phyloP scores from a whole-genome alignment of 1,140 invertebrate species.

The Sycophaga agraensis region DNA sequence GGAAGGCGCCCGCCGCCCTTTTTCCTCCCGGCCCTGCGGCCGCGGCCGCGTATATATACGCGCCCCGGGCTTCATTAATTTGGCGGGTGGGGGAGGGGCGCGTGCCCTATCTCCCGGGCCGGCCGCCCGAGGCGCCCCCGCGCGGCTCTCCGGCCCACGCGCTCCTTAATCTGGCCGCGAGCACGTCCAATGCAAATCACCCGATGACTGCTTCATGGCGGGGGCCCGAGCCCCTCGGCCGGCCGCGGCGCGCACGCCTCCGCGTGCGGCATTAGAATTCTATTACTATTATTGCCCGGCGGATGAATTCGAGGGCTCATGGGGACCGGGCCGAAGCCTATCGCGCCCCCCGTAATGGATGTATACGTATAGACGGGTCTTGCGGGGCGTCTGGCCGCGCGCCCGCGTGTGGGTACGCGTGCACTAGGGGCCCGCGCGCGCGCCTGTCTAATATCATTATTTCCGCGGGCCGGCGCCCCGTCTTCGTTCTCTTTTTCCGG shows the following conservation, averaged over 20 bases:
- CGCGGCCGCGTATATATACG: neutral
- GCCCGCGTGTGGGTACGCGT: neutral
- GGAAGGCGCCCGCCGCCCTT: neutral
- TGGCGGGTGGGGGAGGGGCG: neutral
- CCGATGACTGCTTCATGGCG: constrained; percentile 32
- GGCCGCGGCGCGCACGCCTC: neutral
- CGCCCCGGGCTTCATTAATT: constrained; percentile 18
- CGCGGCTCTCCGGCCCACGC: constrained; percentile 27
- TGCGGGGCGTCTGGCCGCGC: too few species aligned
- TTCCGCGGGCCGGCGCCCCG: too few species aligned
- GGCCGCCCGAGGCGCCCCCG: neutral
- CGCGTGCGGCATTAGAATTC: constrained; percentile 15
- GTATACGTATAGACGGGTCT: too few species aligned
- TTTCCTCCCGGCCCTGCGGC: too few species aligned
- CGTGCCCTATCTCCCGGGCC: constrained; percentile 12
- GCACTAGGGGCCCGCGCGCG: neutral
- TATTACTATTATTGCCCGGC: constrained; percentile 21
- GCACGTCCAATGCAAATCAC: constrained; percentile 30
- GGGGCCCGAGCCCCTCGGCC: too few species aligned
- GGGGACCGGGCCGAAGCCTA: constrained; percentile 10
- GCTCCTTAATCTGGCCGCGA: constrained; percentile 27
- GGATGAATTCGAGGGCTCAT: constrained; percentile 14
- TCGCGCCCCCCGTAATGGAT: constrained; percentile 15
- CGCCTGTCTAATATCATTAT: constrained; percentile 14
- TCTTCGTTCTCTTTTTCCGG: too few species aligned